A percentile compares a stretch with the other conserved stretches of the same genome.
phyloP scores from a whole-genome alignment of 1,140 invertebrate species.

The Bradysia coprophila region DNA sequence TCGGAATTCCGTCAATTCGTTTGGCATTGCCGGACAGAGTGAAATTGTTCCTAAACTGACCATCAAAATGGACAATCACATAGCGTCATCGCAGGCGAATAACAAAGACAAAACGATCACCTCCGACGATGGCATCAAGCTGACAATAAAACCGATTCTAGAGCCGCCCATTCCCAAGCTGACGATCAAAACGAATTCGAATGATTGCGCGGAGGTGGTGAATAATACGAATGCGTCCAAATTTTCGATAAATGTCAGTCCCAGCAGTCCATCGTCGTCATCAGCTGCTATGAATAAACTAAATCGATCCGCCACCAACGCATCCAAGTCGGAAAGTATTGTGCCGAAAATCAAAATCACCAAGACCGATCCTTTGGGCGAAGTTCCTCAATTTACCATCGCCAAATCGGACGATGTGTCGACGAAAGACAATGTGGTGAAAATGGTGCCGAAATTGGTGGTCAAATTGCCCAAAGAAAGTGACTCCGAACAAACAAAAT shows the following conservation, averaged over 20 bases:
- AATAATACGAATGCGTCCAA: not conserved
- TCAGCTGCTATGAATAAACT: not conserved
- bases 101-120: not conserved
- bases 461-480: not conserved
- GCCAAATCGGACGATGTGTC: too few relatives aligned
- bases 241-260: not conserved
- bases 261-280: not conserved
- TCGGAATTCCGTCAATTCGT: not conserved
- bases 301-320: not conserved
- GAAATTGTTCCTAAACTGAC: constrained; percentile 2
- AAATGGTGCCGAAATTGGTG: not conserved
- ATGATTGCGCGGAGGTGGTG: constrained; percentile 1
- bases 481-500: too few relatives aligned
- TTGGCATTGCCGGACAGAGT: not conserved
- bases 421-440: too few relatives aligned
- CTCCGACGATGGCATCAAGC: not conserved
- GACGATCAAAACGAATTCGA: constrained; percentile 2
- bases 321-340: not conserved
- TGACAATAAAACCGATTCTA: constrained; percentile 3
- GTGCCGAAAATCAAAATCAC: not conserved
- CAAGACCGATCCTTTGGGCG: too few relatives aligned
- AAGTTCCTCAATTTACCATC: too few relatives aligned
- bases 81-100: not conserved
- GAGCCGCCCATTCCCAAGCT: constrained; percentile 4
- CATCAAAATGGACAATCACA: constrained; percentile 3